Conservation (phyloP, 92 coral and sea anemone genomes). For the Phymanthus crucifer region DNA sequence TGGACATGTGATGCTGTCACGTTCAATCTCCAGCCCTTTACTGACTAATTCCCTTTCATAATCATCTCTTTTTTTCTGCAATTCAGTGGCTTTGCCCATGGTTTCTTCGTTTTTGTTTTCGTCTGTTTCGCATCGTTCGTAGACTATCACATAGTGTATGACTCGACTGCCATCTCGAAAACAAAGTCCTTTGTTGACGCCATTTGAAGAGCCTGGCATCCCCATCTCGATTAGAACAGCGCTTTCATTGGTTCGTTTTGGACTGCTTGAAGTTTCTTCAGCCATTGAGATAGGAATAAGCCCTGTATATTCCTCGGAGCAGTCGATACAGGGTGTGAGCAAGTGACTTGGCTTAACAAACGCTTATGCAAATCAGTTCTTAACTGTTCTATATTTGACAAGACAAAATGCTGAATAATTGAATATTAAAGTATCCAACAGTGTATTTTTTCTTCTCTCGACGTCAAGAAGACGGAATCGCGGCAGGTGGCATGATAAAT, state of each 20-base stretch:
- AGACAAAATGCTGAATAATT: neutral
- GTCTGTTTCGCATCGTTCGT: conserved; percentile 51
- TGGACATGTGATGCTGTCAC: conserved; percentile 30
- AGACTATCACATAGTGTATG: conserved; percentile 75
- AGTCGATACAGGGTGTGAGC: conserved; percentile 31
- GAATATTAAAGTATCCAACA: neutral
- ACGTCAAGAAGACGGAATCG: neutral
- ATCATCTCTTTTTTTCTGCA: conserved; percentile 47
- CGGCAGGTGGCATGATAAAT: neutral
- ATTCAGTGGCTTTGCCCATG: conserved; percentile 40
- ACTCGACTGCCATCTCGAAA: conserved; percentile 38
- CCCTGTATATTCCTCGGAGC: neutral
- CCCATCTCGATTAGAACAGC: conserved; percentile 57
- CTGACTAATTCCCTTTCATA: conserved; percentile 56
- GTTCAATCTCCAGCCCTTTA: conserved; percentile 58
- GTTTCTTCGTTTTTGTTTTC: conserved; percentile 61
- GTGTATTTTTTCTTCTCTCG: neutral
- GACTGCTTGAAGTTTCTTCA: conserved; percentile 12
- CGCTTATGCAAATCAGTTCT: conserved; percentile 13
- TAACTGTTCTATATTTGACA: conserved; percentile 1
- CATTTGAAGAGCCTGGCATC: neutral
- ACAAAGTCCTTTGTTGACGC: conserved; percentile 21
- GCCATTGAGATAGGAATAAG: conserved; percentile 28
- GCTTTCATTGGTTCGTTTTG: conserved; percentile 36
- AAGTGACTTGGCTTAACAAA: neutral